phyloP scores from a whole-genome alignment of 2,888 invertebrate genomes.

The Limenitis arthemis region DNA sequence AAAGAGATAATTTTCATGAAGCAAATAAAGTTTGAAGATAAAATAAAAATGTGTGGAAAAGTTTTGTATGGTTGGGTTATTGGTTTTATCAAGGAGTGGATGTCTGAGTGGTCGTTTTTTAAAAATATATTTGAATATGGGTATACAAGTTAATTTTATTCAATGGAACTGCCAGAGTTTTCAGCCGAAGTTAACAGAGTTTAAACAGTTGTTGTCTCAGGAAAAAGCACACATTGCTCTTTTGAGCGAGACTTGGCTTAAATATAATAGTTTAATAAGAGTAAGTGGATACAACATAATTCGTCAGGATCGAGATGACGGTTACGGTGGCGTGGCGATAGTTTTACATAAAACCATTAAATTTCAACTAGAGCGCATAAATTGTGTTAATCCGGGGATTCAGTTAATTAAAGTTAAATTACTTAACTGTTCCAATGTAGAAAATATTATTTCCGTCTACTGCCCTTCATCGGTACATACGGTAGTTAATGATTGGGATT shows the following conservation, averaged over 20 bases:
- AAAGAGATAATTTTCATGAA: neutral
- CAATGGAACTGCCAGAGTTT: too few relatives aligned
- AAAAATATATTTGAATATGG: neutral
- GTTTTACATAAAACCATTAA: too few relatives aligned
- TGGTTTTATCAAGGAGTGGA: neutral
- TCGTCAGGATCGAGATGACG: too few relatives aligned
- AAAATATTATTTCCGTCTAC: neutral
- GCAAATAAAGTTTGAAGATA: neutral
- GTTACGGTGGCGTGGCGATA: too few relatives aligned
- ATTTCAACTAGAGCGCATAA: too few relatives aligned
- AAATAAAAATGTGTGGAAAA: neutral
- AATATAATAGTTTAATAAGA: too few relatives aligned
- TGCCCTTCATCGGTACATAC: neutral
- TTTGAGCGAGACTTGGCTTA: too few relatives aligned
- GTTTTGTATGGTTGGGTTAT: neutral
- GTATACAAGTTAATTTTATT: too few relatives aligned
- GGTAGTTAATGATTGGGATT: neutral
- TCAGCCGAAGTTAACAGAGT: too few relatives aligned
- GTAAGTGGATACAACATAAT: too few relatives aligned
- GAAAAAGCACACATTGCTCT: too few relatives aligned
- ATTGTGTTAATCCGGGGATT: neutral
- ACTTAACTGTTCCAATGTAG: neutral
- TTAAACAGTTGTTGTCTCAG: too few relatives aligned
- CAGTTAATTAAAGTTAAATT: neutral
- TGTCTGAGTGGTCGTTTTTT: neutral